These are phyloP conservation scores for Anticlea derivata DNA, from an alignment of 2,888 invertebrate species.

Conservation along the genomic window DNA sequence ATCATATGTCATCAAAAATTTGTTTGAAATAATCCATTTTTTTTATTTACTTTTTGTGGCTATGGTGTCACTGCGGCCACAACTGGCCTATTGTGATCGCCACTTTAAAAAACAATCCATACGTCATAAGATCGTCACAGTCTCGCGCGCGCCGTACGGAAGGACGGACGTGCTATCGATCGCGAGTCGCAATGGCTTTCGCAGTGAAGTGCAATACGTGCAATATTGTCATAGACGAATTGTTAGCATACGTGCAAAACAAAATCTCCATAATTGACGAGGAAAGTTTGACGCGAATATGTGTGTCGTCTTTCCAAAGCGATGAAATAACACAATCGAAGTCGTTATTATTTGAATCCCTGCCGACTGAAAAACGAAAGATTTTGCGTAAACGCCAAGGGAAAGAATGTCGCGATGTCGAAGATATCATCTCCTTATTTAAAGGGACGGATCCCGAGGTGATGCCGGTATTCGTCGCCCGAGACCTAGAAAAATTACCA, in stretches of 20 bases:
- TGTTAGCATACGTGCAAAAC: background rate
- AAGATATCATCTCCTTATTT: slow-evolving; percentile 11
- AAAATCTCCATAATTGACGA: background rate
- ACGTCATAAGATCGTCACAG: too few relatives aligned
- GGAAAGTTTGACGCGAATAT: slow-evolving; percentile 8
- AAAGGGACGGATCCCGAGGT: background rate
- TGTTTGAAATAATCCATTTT: too few relatives aligned
- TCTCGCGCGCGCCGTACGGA: too few relatives aligned
- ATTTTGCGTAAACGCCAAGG: background rate
- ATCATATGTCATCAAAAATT: too few relatives aligned
- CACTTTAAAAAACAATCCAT: too few relatives aligned
- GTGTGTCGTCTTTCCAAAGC: background rate
- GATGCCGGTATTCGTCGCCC: slow-evolving; percentile 15
- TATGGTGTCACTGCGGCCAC: too few relatives aligned
- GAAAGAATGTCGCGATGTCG: slow-evolving; percentile 6
- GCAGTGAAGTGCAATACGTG: background rate
- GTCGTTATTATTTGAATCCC: slow-evolving; percentile 1
- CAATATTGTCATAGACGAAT: slow-evolving; percentile 2
- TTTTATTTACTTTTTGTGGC: too few relatives aligned
- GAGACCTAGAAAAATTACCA: slow-evolving; percentile 11
- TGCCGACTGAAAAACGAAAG: background rate
- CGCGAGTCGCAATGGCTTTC: too few relatives aligned
- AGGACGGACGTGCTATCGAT: too few relatives aligned
- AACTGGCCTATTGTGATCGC: too few relatives aligned
- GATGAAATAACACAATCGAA: slow-evolving; percentile 11